Base-by-base conservation (phyloP, 2,113 vertebrate genomes). In the Gavialis gangeticus region DNA sequence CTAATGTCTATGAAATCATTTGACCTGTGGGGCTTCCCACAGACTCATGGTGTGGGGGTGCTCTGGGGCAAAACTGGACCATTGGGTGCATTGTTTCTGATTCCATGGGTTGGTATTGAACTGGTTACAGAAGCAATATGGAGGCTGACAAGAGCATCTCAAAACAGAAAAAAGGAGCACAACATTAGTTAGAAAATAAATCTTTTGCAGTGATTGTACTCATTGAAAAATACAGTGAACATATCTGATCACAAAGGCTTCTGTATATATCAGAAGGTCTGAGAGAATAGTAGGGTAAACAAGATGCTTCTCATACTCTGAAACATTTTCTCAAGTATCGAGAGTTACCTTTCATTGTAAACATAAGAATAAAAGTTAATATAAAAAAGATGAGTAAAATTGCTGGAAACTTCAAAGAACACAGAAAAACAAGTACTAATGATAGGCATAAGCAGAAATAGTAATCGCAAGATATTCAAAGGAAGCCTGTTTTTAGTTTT, bases 401-500 rank as follows among this genome's bases (percentile, higher is more conserved):
- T 59, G 8, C 12, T 58, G 62, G 60, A 73, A 75, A 89, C 25
- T 90, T 95, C 69, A 89, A 59, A 93, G 82, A 55, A 58, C 64
- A 18, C 0, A 89, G 63, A 25, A 88, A 97, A 92, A 46, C 12
- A 62, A 84, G 80, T 25, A 66, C 37, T 77, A 77, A 77, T 14
- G 58, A 2, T 64, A 4, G 10, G 54, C 77, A 55, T 66, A 75
- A 90, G 86, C 28, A 87, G 60, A 24, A 90, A 22, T 90, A 92
- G 87, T 93, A 90, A 87, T 75, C 84, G 81, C 67, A n/a, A 27
- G 21, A 77, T 77, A 30, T 67, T 88, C 85, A 63, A 69, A 83
- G 62, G 55, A 92, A 95, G 90, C 71, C 34, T 94, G 69, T 79
- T 96, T 37, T 92, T 95, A 87, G 79, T 12, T 7, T 14, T 85